Conservation (phyloP, 2,113 vertebrate genomes). For the Leptodactylus fuscus region DNA sequence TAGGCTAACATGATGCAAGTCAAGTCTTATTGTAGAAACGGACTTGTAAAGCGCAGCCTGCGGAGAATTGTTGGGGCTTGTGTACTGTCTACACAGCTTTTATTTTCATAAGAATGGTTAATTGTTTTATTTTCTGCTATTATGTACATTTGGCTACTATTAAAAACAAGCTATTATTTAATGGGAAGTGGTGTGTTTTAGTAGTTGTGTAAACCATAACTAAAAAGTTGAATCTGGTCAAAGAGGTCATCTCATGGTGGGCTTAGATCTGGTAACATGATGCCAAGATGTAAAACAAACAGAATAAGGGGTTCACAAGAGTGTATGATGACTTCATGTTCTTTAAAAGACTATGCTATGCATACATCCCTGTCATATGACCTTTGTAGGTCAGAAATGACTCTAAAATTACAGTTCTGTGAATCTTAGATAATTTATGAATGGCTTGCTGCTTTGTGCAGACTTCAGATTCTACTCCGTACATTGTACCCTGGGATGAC, state of each 20-base stretch:
- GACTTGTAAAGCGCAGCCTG: too few relatives aligned
- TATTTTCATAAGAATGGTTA: too few relatives aligned
- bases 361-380: neutral
- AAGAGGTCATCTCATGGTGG: neutral
- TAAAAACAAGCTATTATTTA: too few relatives aligned
- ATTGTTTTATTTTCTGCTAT: too few relatives aligned
- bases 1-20: too few relatives aligned
- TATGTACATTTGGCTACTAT: too few relatives aligned
- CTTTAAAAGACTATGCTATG: neutral
- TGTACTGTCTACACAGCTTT: too few relatives aligned
- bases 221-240: neutral
- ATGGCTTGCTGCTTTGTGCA: neutral
- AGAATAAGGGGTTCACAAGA: neutral
- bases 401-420: conserved; percentile 12
- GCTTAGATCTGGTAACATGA: neutral
- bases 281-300: conserved; percentile 5
- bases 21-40: too few relatives aligned
- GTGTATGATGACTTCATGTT: neutral
- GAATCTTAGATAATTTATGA: neutral
- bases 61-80: too few relatives aligned
- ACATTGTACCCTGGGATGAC: conserved; percentile 2
- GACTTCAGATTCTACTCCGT: neutral
- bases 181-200: neutral
- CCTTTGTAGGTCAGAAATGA: neutral
- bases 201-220: neutral